Base-by-base conservation (phyloP, 2,888 invertebrate genomes). In the Cataglyphis albicans region DNA sequence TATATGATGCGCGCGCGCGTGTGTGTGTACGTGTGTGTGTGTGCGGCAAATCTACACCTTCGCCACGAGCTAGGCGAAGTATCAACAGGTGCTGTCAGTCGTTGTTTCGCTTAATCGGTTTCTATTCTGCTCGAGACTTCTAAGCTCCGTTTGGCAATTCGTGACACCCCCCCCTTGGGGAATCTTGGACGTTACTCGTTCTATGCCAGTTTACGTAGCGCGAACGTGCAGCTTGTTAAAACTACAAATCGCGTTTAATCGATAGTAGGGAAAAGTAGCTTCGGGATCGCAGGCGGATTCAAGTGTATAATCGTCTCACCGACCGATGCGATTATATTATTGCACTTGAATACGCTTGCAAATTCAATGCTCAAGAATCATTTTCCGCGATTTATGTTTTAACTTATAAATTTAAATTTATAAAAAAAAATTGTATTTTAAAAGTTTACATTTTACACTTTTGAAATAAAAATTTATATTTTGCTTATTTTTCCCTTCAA, bases 1-100 rank as follows among this genome's bases (percentile, higher is more conserved):
- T 6, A 67, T n/a, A 48, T 41, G 10, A 29, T n/a, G 18, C 48
- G 48, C 41, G 75, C 29, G 32, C 3, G 10, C 10, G 32, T 35
- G 25, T 21, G 10, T 41, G 35, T 35, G 35, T 38, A 3, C 10
- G 32, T 35, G 25, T 21, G 10, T 41, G 35, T 35, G 35, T 38
- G 35, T 38, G 35, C 38, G 38, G 82, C 44, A 48, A 61, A 25
- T 68, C 75, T 32, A 35, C 61, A 76, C 76, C 72, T 73, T 72
- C 74, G 74, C 67, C 59, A 81, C 38, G 67, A 84, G 86, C 84
- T 83, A 87, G 88, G 72, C 85, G 86, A 88, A 85, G 88, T 90
- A 93, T 93, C 93, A 93, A 93, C 93, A 93, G 93, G 93, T 93
- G 92, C 87, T 91, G 91, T 88, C 91, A 89, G 90, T 89, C 87